These are phyloP conservation scores for Strongylocentrotus purpuratus DNA, from an alignment of 35 echinoderm and acorn worm species.

Conservation along the genomic window DNA sequence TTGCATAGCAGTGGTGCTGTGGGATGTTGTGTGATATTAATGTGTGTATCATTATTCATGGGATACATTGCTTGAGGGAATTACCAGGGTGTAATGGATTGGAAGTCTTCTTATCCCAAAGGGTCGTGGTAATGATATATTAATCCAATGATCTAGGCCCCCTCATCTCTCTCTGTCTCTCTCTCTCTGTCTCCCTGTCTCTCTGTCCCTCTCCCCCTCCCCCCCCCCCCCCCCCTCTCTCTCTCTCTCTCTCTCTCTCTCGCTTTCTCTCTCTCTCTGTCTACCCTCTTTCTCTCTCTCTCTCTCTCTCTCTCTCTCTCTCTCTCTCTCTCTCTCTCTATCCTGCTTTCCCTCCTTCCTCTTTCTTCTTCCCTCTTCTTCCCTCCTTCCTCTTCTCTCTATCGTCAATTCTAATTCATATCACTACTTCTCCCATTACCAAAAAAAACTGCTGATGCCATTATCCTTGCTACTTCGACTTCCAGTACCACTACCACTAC, in stretches of 20 bases:
- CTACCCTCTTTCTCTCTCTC: neutral
- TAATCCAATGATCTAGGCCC: neutral
- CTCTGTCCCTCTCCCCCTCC: neutral
- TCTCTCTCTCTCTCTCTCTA: no score
- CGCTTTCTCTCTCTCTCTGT: no score
- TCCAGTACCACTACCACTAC: conserved; percentile 17
- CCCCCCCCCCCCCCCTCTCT: no score
- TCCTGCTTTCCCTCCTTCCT: no score
- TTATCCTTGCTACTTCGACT: neutral
- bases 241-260: neutral
- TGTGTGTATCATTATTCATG: neutral
- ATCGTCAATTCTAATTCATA: no score
- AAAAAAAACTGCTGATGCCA: neutral
- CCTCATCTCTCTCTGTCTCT: neutral
- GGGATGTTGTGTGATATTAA: neutral
- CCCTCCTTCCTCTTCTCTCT: no score
- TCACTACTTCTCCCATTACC: no score
- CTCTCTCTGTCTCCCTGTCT: no score
- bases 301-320: no score
- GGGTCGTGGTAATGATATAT: neutral
- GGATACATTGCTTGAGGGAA: neutral
- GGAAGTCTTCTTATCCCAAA: neutral
- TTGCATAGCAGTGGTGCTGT: neutral
- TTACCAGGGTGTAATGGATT: neutral
- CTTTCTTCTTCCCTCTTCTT: no score